Conservation (phyloP, 2,113 vertebrate genomes). For the Rhinogobius similis region DNA sequence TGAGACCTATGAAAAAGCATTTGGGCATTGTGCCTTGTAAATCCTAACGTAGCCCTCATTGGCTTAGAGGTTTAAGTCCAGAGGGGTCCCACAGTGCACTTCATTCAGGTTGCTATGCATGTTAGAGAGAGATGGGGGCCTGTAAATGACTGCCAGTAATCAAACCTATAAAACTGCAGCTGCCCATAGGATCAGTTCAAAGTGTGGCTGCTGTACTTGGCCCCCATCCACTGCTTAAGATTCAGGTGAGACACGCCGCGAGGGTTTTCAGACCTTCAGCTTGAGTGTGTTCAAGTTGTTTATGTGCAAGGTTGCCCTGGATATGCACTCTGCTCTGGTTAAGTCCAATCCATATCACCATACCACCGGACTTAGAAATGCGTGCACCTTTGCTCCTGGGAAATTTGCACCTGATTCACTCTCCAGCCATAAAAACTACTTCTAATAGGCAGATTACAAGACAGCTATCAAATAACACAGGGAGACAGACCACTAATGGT, state of each 20-base stretch:
- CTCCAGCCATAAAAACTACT: conserved; percentile 56
- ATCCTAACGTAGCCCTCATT: conserved; percentile 49
- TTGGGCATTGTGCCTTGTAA: conserved; percentile 35
- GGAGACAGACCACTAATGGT: conserved; percentile 57
- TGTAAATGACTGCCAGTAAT: conserved; percentile 60
- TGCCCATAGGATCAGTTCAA: conserved; percentile 37
- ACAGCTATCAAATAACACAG: conserved; percentile 49
- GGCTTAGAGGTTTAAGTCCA: conserved; percentile 44
- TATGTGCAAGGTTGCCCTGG: conserved; percentile 58
- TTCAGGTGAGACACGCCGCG: conserved; percentile 38
- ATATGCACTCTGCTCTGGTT: conserved; percentile 68
- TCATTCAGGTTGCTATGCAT: conserved; percentile 53
- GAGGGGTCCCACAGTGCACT: conserved; percentile 43
- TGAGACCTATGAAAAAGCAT: conserved; percentile 51
- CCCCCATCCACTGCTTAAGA: conserved; percentile 36
- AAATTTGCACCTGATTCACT: conserved; percentile 66
- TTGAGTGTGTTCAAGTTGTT: conserved; percentile 42
- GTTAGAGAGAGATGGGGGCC: conserved; percentile 58
- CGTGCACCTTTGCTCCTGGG: conserved; percentile 69
- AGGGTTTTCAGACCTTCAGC: conserved; percentile 12
- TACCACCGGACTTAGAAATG: conserved; percentile 60
- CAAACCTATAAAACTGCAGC: conserved; percentile 61
- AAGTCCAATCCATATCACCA: conserved; percentile 60
- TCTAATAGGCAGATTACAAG: conserved; percentile 57
- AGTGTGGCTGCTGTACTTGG: conserved; percentile 43